Evolutionary conservation across 2,888 invertebrate species (phyloP), one percentile per base, ranked within the genome.

Genomic region (Parascotia fuliginaria): DNA sequence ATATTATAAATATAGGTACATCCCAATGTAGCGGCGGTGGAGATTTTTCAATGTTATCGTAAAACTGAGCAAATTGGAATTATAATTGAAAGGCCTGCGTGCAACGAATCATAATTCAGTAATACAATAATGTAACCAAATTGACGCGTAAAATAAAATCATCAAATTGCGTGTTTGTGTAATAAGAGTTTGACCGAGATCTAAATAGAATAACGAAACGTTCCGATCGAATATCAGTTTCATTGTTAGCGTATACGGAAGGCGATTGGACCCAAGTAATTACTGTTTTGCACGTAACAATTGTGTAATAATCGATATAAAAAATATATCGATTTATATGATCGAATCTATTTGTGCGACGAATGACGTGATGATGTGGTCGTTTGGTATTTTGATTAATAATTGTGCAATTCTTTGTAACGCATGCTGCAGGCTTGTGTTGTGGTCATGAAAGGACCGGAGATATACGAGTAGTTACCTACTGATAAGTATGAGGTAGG

Each of bases 241-340:
- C 81, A 89, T 89, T 87, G 89, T 88, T 80, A 77, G 61, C 73
- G 81, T 81, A 84, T 78, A 83, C 87, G 88, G 87, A 88, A 87
- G 87, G 87, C 77, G 79, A 77, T 76, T 72, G 77, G 62, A 44
- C 50, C 70, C 68, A 65, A 70, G 75, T 89, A 87, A 88, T 88
- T 87, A 87, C 82, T 70, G 70, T 81, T 74, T 77, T 77, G 79
- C 82, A 87, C 86, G 88, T 85, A 87, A 89, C 81, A 61, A 80
- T 89, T 89, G 82, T 80, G 86, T 79, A 90, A 89, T 65, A 70
- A 74, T 73, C 69, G 73, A 61, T 70, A 75, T 74, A 74, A 73
- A 71, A 69, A 75, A 77, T 78, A 72, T 74, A 73, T 69, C 63
- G 68, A 72, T 74, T 73, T 66, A 55, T 57, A 55, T 64, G 65